phyloP scores from a whole-genome alignment of 2,113 vertebrate genomes.

The Aleadryas rufinucha region DNA sequence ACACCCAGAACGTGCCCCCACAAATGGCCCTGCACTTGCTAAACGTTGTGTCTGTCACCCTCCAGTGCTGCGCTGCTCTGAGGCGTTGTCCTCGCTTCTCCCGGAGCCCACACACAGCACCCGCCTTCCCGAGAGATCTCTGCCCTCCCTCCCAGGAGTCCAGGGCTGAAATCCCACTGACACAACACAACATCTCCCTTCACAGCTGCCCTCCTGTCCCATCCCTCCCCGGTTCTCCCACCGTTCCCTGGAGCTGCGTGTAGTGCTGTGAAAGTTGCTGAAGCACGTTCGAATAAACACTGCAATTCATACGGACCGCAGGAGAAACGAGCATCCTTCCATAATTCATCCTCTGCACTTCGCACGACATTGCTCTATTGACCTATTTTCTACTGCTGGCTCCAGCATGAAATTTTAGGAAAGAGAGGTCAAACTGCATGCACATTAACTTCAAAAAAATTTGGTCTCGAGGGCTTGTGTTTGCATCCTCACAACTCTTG shows the following conservation, averaged over 20 bases:
- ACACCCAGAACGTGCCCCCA: background rate
- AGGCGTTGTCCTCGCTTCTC: fast-evolving
- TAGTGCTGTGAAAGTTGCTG: background rate
- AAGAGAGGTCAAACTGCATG: background rate
- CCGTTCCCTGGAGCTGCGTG: background rate
- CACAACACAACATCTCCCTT: background rate
- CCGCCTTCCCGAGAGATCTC: fast-evolving
- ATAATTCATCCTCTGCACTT: conserved; percentile 13
- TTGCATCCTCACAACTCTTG: background rate
- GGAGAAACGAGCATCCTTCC: background rate
- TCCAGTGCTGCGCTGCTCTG: background rate
- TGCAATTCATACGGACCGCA: background rate
- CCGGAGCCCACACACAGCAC: background rate
- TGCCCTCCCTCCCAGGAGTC: background rate
- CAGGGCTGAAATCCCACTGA: background rate
- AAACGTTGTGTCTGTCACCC: background rate
- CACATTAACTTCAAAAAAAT: background rate
- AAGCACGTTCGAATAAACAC: background rate
- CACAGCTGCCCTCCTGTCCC: background rate
- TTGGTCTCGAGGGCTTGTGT: background rate
- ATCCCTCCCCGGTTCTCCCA: background rate
- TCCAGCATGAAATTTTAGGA: background rate
- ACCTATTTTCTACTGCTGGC: conserved; percentile 8
- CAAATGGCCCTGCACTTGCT: background rate
- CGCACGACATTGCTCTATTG: background rate